Conservation (phyloP, 2,113 vertebrate genomes). For the Prunella fulvescens region DNA sequence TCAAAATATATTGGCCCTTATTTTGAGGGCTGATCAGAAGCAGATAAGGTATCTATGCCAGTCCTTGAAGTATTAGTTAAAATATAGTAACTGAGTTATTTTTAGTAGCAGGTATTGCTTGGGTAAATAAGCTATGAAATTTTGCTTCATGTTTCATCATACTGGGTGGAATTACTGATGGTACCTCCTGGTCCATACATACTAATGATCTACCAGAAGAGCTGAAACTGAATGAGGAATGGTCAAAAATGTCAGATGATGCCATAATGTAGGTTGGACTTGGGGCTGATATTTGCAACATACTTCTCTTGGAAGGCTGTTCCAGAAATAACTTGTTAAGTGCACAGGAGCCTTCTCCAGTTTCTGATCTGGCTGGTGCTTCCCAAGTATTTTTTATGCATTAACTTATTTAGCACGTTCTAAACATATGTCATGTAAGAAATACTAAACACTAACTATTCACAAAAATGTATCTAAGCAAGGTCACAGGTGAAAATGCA, state of each 20-base stretch:
- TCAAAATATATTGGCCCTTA: background rate
- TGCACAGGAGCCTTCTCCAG: background rate
- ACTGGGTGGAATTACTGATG: background rate
- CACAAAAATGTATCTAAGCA: background rate
- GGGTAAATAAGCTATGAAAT: conserved; percentile 21
- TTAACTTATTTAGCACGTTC: background rate
- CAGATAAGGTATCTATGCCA: background rate
- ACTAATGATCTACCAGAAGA: background rate
- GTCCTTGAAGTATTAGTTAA: conserved; percentile 13
- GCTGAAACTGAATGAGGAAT: background rate
- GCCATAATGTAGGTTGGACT: background rate
- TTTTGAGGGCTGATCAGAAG: background rate
- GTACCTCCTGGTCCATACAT: background rate
- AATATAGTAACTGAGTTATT: conserved; percentile 34
- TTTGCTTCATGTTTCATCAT: conserved; percentile 30
- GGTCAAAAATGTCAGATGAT: background rate
- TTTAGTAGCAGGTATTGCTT: conserved; percentile 8
- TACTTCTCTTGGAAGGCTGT: background rate
- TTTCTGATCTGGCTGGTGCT: background rate
- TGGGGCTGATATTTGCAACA: background rate
- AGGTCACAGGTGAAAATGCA: background rate
- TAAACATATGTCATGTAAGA: background rate
- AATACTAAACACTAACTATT: background rate
- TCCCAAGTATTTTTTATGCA: background rate
- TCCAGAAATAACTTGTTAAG: background rate